Evolutionary conservation across 2,797 vertebrate species (phyloP).

Genomic region (Pteronotus mesoamericanus): DNA sequence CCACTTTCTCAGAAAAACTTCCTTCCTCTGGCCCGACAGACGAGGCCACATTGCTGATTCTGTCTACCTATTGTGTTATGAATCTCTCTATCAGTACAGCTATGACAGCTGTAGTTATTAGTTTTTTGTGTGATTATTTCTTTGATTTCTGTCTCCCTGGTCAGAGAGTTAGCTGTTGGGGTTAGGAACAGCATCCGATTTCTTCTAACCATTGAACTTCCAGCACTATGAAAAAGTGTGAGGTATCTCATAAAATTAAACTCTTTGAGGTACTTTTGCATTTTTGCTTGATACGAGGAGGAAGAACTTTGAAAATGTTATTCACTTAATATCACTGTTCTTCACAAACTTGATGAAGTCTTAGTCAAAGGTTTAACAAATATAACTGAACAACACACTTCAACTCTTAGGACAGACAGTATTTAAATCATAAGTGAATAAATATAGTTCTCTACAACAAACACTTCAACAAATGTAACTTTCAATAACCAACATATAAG

Average conservation of each 20-base stretch:
- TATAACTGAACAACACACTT: background rate
- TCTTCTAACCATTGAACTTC: background rate
- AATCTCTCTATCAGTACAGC: background rate
- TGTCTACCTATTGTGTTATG: background rate
- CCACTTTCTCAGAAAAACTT: background rate
- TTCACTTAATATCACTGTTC: background rate
- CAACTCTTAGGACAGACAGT: background rate
- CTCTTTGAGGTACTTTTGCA: background rate
- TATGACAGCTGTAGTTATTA: background rate
- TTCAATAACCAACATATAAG: background rate
- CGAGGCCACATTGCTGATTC: background rate
- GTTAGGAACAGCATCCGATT: background rate
- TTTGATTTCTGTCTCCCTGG: background rate
- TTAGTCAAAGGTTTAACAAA: background rate
- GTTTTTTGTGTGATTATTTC: background rate
- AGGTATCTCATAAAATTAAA: background rate
- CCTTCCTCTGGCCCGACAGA: no score
- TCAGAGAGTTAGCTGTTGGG: background rate
- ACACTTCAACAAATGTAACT: background rate
- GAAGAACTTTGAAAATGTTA: background rate
- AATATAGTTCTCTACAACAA: background rate
- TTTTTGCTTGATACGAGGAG: background rate
- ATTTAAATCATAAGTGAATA: background rate
- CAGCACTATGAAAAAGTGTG: background rate
- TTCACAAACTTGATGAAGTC: background rate